Conservation (phyloP, 2,797 vertebrate genomes). For the Urophycis tenuis region DNA sequence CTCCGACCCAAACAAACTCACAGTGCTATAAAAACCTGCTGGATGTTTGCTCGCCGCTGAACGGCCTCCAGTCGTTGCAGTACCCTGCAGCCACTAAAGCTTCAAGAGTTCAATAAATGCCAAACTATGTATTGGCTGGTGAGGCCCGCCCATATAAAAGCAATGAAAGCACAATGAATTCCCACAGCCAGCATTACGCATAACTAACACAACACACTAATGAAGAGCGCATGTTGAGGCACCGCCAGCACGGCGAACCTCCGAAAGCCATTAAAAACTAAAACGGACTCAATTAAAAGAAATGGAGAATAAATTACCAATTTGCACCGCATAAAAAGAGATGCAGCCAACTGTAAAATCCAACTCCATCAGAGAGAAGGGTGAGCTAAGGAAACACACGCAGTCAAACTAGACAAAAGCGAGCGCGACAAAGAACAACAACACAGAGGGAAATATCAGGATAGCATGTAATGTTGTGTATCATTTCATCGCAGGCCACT, state of each 20-base stretch:
- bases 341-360: slow-evolving; percentile 48
- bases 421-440: not conserved
- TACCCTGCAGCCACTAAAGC: not conserved
- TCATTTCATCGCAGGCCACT: not conserved
- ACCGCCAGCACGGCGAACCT: slow-evolving; percentile 50
- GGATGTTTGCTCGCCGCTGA: not conserved
- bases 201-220: slow-evolving; percentile 53
- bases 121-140: slow-evolving; percentile 29
- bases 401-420: not conserved
- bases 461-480: not conserved
- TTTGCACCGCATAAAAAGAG: slow-evolving; percentile 43
- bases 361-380: slow-evolving; percentile 38
- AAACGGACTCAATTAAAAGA: slow-evolving; percentile 57
- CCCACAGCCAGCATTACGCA: slow-evolving; percentile 41
- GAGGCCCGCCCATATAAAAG: slow-evolving; percentile 42
- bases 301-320: slow-evolving; percentile 50
- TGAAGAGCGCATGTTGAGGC: slow-evolving; percentile 41
- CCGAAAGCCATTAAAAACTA: slow-evolving; percentile 59
- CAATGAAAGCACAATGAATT: slow-evolving; percentile 47
- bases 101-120: not conserved
- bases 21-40: not conserved
- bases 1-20: no score
- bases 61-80: no score
- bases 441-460: not conserved
- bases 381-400: slow-evolving; percentile 12